Evolutionary conservation across 2,888 invertebrate genomes (phyloP).

Genomic region (Coleophora deauratella): DNA sequence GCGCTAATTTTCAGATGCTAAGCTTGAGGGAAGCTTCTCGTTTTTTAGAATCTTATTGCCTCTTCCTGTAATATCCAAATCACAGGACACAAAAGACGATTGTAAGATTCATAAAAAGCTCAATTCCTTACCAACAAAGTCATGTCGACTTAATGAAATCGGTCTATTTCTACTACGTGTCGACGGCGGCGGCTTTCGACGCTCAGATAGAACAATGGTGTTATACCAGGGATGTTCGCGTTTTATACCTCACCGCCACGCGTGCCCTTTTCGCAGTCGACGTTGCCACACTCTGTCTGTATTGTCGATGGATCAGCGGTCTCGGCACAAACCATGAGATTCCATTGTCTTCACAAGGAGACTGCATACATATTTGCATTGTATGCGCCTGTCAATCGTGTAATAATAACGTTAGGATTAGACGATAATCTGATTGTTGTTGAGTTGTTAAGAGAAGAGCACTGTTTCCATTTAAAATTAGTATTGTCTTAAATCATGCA

Average conservation of each 20-base stretch:
- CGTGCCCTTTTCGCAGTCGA: constrained; percentile 54
- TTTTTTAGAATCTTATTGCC: no score
- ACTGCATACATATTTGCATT: background rate
- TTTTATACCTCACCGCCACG: constrained; percentile 49
- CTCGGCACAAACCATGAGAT: constrained; percentile 32
- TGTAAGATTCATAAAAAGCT: background rate
- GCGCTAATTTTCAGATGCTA: no score
- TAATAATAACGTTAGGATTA: no score
- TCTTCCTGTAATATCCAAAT: no score
- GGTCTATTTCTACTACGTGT: no score
- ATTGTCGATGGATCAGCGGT: constrained; percentile 44
- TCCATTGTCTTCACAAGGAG: background rate
- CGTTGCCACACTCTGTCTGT: constrained; percentile 65
- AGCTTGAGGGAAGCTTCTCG: no score
- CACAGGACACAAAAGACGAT: no score
- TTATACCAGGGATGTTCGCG: constrained; percentile 48
- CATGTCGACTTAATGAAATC: background rate
- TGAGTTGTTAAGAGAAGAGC: no score
- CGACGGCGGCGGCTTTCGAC: background rate
- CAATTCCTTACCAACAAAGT: constrained; percentile 2
- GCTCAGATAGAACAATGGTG: background rate
- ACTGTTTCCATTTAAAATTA: no score
- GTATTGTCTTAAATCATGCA: no score
- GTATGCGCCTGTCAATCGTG: no score
- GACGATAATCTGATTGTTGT: no score